A percentile compares a stretch with the other conserved stretches of the same genome.
phyloP scores from a whole-genome alignment of 2,888 invertebrate genomes.

The Amblyteles armatorius region DNA sequence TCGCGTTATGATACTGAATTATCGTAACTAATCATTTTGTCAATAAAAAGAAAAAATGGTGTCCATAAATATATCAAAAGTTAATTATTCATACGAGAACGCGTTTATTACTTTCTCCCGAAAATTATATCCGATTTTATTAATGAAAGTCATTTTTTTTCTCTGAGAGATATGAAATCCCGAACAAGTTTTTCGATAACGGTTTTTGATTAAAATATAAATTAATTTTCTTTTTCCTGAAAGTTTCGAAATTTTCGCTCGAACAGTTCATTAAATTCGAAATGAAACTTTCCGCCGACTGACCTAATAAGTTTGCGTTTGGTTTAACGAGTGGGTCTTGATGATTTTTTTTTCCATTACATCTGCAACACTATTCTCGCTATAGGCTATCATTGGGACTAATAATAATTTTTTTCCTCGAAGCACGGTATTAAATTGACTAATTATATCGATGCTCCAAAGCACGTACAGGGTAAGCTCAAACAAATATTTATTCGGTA shows the following conservation, averaged over 20 bases:
- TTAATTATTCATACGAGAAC: too few species aligned
- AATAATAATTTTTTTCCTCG: conserved; percentile 16
- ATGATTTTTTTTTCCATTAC: conserved; percentile 6
- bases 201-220: too few species aligned
- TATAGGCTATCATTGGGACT: not conserved
- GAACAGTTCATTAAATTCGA: not conserved
- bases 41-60: too few species aligned
- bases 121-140: too few species aligned
- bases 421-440: not conserved
- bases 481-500: not conserved
- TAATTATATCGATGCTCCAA: not conserved
- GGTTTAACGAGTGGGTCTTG: conserved; percentile 16
- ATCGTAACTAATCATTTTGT: not conserved
- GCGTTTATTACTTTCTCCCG: too few species aligned
- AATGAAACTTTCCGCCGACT: not conserved
- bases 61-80: too few species aligned
- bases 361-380: conserved; percentile 23
- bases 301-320: conserved; percentile 3
- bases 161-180: too few species aligned
- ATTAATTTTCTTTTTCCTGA: too few species aligned
- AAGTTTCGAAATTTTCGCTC: not conserved
- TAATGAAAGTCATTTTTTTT: too few species aligned
- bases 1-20: not conserved
- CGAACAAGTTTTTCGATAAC: too few species aligned
- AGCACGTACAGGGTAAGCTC: not conserved